phyloP scores from a whole-genome alignment of 1,140 invertebrate genomes.

The Phymastichus coffea region DNA sequence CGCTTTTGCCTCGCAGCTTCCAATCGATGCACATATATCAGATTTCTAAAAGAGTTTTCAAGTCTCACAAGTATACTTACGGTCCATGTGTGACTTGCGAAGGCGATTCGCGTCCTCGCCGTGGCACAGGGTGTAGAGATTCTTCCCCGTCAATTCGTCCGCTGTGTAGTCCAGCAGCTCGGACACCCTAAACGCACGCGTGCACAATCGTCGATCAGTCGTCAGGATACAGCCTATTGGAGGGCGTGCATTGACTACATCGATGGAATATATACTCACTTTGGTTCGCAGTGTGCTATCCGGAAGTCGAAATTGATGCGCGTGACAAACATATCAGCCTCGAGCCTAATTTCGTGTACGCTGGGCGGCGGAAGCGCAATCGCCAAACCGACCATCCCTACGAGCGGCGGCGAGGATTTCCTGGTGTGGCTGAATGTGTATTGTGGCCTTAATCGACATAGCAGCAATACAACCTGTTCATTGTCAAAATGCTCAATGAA shows the following conservation, averaged over 20 bases:
- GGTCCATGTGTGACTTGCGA: constrained; percentile 87
- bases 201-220: too few relatives aligned
- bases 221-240: too few relatives aligned
- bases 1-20: background rate
- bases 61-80: constrained; percentile 81
- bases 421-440: constrained; percentile 87
- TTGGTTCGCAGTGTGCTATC: constrained; percentile 95
- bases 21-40: too few relatives aligned
- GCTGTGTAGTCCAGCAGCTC: constrained; percentile 90
- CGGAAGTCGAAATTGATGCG: constrained; percentile 93
- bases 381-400: constrained; percentile 92
- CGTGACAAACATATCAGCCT: constrained; percentile 96
- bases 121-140: constrained; percentile 91
- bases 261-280: constrained; percentile 61
- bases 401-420: constrained; percentile 75
- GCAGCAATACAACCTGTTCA: constrained; percentile 89
- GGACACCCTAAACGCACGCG: constrained; percentile 70
- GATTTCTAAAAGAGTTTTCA: too few relatives aligned
- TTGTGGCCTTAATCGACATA: constrained; percentile 87
- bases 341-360: constrained; percentile 93
- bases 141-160: constrained; percentile 91
- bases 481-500: too few relatives aligned
- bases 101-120: constrained; percentile 92
- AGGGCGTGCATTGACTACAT: too few relatives aligned
- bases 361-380: constrained; percentile 94